These are phyloP conservation scores for Eremophila alpestris DNA, from an alignment of 2,797 vertebrate species.

Conservation along the genomic window DNA sequence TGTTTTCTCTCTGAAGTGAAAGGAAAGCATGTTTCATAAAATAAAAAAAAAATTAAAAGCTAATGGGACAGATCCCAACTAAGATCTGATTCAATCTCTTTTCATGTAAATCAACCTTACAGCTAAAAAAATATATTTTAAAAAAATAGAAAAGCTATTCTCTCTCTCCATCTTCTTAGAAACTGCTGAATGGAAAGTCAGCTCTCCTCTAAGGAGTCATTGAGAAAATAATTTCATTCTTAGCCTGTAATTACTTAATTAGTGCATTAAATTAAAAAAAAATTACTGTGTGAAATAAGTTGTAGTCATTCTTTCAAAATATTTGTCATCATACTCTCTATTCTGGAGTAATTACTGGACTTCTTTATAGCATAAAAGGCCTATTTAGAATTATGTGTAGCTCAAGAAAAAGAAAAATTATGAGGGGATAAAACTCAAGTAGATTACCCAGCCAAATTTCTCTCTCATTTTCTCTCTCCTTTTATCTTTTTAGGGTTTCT, in stretches of 20 bases:
- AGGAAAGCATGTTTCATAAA: not conserved
- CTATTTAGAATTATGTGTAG: constrained; percentile 16
- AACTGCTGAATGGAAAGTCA: not conserved
- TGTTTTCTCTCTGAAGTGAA: not conserved
- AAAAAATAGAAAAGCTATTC: not conserved
- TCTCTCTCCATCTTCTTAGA: not conserved
- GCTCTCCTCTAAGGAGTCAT: not conserved
- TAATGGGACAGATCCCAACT: not conserved
- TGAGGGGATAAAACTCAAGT: not conserved
- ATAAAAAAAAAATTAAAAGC: not conserved
- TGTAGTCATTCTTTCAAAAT: not conserved
- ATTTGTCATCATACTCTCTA: not conserved
- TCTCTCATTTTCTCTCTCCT: not conserved
- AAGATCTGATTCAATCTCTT: not conserved
- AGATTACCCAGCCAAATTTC: not conserved
- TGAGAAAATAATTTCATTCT: not conserved
- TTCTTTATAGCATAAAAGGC: not conserved
- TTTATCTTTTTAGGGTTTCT: not conserved
- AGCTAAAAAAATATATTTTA: not conserved
- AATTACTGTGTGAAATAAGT: not conserved
- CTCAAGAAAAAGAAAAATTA: constrained; percentile 39
- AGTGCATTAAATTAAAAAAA: not conserved
- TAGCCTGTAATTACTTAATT: not conserved
- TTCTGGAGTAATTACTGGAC: not conserved
- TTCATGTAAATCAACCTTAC: not conserved